Percentiles rank a stretch among this genome's conserved stretches.
phyloP scores from a whole-genome alignment of 2,113 vertebrate species.

The Cichladusa arquata region DNA sequence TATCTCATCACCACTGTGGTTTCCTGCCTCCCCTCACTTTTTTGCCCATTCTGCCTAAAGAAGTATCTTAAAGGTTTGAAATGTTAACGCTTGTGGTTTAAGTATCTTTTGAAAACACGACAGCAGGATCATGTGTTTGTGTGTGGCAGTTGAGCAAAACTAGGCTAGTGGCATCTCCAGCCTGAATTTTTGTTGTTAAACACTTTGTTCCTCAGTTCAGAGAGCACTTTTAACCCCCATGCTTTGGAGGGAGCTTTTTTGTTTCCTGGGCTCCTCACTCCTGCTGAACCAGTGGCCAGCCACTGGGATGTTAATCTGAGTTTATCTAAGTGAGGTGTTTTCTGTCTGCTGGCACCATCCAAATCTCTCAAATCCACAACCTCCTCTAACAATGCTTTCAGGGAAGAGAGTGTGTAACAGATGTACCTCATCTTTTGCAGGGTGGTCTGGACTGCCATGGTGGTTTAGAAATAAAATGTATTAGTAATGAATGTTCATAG shows the following conservation, averaged over 20 bases:
- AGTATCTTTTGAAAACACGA: neutral
- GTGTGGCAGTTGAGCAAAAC: neutral
- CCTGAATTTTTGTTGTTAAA: neutral
- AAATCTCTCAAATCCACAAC: neutral
- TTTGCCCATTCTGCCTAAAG: neutral
- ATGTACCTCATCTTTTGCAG: conserved; percentile 10
- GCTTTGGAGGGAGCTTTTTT: neutral
- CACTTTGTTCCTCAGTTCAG: neutral
- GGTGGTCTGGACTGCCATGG: neutral
- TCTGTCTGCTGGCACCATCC: neutral
- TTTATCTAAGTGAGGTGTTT: neutral
- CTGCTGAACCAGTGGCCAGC: neutral
- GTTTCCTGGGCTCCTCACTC: neutral
- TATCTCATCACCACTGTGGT: neutral
- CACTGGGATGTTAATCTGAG: neutral
- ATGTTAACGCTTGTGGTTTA: neutral
- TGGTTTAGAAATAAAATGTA: neutral
- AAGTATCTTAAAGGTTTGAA: neutral
- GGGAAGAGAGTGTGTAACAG: neutral
- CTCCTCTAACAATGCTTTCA: neutral
- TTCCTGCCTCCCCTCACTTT: neutral
- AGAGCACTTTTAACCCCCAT: fast-evolving
- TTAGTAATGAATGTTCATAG: conserved; percentile 20
- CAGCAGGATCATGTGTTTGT: neutral
- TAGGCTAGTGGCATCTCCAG: neutral